These are phyloP conservation scores for Volucella inanis DNA, from an alignment of 2,888 invertebrate genomes.

Conservation along the genomic window DNA sequence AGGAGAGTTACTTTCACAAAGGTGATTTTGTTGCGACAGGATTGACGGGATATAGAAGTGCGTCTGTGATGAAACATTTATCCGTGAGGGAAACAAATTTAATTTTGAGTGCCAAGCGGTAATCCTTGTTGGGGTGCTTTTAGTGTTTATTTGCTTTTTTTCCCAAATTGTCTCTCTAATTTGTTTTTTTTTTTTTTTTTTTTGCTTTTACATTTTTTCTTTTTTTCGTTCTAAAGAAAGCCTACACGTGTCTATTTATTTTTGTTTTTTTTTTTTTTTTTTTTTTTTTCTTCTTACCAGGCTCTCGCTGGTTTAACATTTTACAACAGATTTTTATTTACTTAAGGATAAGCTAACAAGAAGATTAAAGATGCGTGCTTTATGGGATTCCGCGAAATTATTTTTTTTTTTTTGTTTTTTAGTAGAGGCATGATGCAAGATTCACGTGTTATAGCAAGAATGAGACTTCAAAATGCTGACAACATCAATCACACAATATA, in stretches of 20 bases:
- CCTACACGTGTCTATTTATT: slow-evolving; percentile 7
- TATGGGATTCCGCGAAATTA: too few relatives aligned
- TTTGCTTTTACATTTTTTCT: neutral
- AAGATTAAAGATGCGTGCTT: too few relatives aligned
- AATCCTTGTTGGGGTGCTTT: slow-evolving; percentile 44
- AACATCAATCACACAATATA: too few relatives aligned
- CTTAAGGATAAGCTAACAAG: too few relatives aligned
- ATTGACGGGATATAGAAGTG: neutral
- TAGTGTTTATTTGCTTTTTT: slow-evolving; percentile 55
- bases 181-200: slow-evolving; percentile 9
- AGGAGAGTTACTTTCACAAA: slow-evolving; percentile 47
- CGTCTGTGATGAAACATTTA: neutral
- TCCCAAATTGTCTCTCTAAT: slow-evolving; percentile 59
- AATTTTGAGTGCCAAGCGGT: slow-evolving; percentile 37
- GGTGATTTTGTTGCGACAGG: neutral
- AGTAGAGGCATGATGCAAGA: too few relatives aligned
- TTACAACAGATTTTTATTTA: too few relatives aligned
- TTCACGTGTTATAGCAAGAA: too few relatives aligned
- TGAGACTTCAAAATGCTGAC: too few relatives aligned
- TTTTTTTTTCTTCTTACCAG: neutral
- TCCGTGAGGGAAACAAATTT: slow-evolving; percentile 48
- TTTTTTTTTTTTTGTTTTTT: too few relatives aligned
- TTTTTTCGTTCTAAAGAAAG: neutral
- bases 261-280: slow-evolving; percentile 29
- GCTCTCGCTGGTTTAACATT: too few relatives aligned